Evolutionary conservation across 1,140 invertebrate genomes (phyloP), one percentile per base, ranked within the genome.

Genomic region (Wasmannia auropunctata): DNA sequence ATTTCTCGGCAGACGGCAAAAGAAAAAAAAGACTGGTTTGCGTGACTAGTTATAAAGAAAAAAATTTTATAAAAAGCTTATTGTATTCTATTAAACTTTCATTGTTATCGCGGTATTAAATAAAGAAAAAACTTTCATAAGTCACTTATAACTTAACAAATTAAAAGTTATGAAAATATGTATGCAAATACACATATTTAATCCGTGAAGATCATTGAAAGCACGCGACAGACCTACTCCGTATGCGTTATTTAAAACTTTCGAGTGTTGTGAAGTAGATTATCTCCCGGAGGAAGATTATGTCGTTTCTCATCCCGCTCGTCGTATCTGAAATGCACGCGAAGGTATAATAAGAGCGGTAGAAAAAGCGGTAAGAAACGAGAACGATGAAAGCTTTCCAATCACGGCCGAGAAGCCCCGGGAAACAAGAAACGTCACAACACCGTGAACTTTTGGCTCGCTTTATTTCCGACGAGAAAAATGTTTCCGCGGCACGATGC

Each of bases 381-480:
- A 58, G 65, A 81, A 58, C 79, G 79, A 83, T 72, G 51, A 83
- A 74, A 83, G 79, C 79, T 83, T 83, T 83, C 79, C 67, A 83
- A 83, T 83, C 79, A 58, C 37, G 37, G 56, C 28, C 37, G 60
- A 72, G 67, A 83, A 72, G 51, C 37, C 28, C 28, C 51, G 37
- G 28, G 67, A 74, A 58, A 83, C 79, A 83, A 83, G 79, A 46
- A 74, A 83, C 79, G 67, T 60, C 51, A 72, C 51, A 83, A 54
- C 67, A 83, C 51, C 79, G 67, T 83, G 67, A 83, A 83, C 79
- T 72, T 83, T 74, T 67, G 79, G 37, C 11, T 83, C 51, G 67
- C 28, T 83, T 83, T 83, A 83, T 83, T 83, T 83, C 67, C 79
- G 79, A 83, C 51, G 51, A 60, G 79, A 83, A 74, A 83, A 83